Percentiles rank a stretch among this genome's conserved stretches.
These are phyloP conservation scores for Cheilosia scutellata DNA, from an alignment of 2,888 invertebrate species.

Conservation along the genomic window DNA sequence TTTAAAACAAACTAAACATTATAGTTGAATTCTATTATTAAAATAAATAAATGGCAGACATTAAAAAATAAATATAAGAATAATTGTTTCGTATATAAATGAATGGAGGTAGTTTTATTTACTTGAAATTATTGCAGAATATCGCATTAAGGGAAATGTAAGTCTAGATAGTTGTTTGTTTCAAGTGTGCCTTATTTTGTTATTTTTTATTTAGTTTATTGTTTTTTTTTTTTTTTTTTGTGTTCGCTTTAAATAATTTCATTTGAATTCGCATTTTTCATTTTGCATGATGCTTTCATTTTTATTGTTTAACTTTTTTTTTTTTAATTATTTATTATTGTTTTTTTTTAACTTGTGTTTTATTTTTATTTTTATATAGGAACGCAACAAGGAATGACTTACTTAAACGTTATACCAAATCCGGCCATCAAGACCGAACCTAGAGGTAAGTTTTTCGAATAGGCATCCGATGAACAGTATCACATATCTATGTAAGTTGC, in stretches of 20 bases:
- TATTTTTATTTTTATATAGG: conserved; percentile 38
- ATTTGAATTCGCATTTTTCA: conserved; percentile 14
- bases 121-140: conserved; percentile 26
- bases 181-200: conserved; percentile 17
- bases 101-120: conserved; percentile 37
- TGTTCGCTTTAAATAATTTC: not conserved
- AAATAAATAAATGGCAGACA: conserved; percentile 55
- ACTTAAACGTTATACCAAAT: conserved; percentile 81
- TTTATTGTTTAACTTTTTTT: conserved; percentile 5
- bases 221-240: conserved; percentile 13
- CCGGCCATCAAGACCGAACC: conserved; percentile 83
- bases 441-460: conserved; percentile 79
- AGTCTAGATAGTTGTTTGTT: conserved; percentile 22
- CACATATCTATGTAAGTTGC: too few species aligned
- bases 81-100: conserved; percentile 45
- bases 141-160: conserved; percentile 20
- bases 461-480: too few species aligned
- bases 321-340: conserved; percentile 13
- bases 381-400: conserved; percentile 77
- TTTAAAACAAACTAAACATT: conserved; percentile 29
- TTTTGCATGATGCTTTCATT: conserved; percentile 57
- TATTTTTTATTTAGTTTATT: conserved; percentile 9
- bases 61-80: conserved; percentile 50
- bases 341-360: conserved; percentile 6
- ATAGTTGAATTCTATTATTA: conserved; percentile 49